A percentile compares a stretch with the other conserved stretches of the same genome.
These are phyloP conservation scores for Agriotes lineatus DNA, from an alignment of 2,888 invertebrate species.

Conservation along the genomic window DNA sequence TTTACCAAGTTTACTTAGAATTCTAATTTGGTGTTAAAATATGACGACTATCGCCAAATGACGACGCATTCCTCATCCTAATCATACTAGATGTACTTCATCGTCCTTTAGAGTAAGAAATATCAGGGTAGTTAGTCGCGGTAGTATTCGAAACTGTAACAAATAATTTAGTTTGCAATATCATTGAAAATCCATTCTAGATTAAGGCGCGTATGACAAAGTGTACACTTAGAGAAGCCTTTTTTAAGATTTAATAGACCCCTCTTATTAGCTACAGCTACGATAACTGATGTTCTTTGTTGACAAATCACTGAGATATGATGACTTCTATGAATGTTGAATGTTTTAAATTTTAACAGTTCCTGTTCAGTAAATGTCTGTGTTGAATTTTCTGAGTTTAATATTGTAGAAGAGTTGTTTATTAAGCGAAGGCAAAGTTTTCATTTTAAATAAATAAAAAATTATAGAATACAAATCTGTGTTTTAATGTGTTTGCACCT, in stretches of 20 bases:
- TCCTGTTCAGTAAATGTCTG: conserved; percentile 22
- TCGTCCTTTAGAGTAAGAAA: conserved; percentile 1
- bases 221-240: conserved; percentile 6
- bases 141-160: not conserved
- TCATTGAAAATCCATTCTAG: not conserved
- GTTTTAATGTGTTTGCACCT: conserved; percentile 28
- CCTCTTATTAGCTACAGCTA: conserved; percentile 13
- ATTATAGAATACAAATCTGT: conserved; percentile 7
- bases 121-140: conserved; percentile 10
- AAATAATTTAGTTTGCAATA: not conserved
- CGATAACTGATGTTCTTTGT: conserved; percentile 21
- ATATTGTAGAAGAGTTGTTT: conserved; percentile 26
- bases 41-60: conserved; percentile 1
- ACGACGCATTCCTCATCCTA: not conserved
- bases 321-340: conserved; percentile 37
- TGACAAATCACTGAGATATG: conserved; percentile 13
- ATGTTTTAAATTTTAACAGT: conserved; percentile 37
- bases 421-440: conserved; percentile 26
- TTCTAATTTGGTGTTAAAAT: conserved; percentile 9
- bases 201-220: not conserved
- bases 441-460: conserved; percentile 40
- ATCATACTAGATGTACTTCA: not conserved
- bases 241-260: conserved; percentile 19
- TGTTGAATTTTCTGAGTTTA: conserved; percentile 25
- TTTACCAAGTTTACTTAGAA: not conserved